A percentile compares a stretch with the other conserved stretches of the same genome.
Conservation (phyloP, 2,888 invertebrate genomes). For the Meiosimyza decipiens region DNA sequence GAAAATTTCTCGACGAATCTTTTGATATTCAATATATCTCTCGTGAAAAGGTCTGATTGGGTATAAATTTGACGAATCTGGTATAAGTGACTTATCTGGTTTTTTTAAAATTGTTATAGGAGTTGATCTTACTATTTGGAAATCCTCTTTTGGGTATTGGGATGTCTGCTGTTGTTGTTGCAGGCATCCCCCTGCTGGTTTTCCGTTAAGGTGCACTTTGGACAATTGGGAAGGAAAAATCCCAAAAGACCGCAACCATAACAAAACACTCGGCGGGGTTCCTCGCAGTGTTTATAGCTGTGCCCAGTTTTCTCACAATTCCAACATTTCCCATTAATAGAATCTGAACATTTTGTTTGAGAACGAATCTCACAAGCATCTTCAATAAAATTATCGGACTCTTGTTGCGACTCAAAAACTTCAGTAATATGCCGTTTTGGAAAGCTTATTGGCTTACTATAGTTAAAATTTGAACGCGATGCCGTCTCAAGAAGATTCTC, state of each 20-base stretch:
- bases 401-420: background rate
- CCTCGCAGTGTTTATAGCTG: constrained; percentile 5
- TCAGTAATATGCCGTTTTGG: background rate
- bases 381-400: background rate
- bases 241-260: constrained; percentile 12
- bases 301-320: constrained; percentile 9
- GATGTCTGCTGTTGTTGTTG: background rate
- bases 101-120: too few species aligned
- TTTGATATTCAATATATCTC: background rate
- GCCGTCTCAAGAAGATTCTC: constrained; percentile 2
- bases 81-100: too few species aligned
- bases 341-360: background rate
- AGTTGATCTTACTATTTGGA: too few species aligned
- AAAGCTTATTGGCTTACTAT: background rate
- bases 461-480: background rate
- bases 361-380: constrained; percentile 4
- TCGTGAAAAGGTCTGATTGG: too few species aligned
- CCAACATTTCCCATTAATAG: background rate
- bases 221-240: background rate
- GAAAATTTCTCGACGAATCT: background rate
- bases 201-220: background rate
- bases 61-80: too few species aligned
- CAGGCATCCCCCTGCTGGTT: constrained; percentile 3
- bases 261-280: background rate
- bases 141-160: too few species aligned